Base-by-base conservation (phyloP, 2,113 vertebrate species). In the Menura novaehollandiae region DNA sequence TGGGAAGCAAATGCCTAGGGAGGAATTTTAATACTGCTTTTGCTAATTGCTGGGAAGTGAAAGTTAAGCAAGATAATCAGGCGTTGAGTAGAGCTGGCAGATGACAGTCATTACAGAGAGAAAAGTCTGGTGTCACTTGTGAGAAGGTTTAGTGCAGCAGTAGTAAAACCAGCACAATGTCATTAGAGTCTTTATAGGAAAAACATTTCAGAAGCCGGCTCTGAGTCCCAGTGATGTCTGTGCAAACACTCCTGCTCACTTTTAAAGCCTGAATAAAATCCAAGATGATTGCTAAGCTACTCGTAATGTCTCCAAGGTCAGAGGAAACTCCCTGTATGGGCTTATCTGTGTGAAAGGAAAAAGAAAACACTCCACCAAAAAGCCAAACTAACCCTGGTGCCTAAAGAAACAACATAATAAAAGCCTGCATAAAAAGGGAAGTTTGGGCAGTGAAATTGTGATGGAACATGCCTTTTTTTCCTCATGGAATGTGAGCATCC, bases 111-210 rank as follows among this genome's bases (percentile, higher is more conserved):
- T 85, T 73, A 51, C 59, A 19, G 59, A 11, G 9, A n/a, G 12
- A 11, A 30, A 33, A 47, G 21, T 13, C 71, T 83, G 90, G 67
- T 69, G 75, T 49, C 33, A 16, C 51, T 33, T 55, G 85, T 51
- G 92, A 17, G 47, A 30, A 6, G 27, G 39, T 87, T 89, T 67
- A 81, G 77, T 2, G 11, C 5, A 55, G 79, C 83, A 47, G 76
- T 19, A 78, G 86, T 94, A 95, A 96, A 95, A 89, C 27, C 33
- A 9, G 79, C 83, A 43, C 89, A 68, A 41, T 62, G 82, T 91
- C 91, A 73, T 93, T 83, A 86, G 58, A 94, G 88, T 35, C 91
- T 91, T 93, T 90, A 62, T 46, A 93, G 93, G 85, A 85, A 93
- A 93, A 95, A 64, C 89, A 85, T 84, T 67, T 89, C 3, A 0